Evolutionary conservation across 2,113 vertebrate genomes (phyloP).

Genomic region (Bagarius yarrelli): DNA sequence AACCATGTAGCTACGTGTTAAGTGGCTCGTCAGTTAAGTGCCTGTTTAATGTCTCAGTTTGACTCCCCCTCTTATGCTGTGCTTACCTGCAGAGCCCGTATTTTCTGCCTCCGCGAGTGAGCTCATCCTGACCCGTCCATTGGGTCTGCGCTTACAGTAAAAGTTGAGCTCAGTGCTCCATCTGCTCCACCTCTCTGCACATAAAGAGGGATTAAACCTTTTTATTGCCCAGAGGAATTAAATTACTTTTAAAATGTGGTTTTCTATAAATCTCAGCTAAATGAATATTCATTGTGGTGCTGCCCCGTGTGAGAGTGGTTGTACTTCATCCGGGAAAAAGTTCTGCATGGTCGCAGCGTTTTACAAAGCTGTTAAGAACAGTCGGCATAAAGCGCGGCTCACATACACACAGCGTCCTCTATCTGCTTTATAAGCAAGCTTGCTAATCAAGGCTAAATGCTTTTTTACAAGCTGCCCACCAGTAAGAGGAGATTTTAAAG

Average conservation of each 20-base stretch:
- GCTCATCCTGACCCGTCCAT: constrained; percentile 48
- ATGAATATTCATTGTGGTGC: constrained; percentile 58
- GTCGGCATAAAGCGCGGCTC: constrained; percentile 57
- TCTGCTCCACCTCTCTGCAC: constrained; percentile 1
- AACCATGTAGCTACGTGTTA: background rate
- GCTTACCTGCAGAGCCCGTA: constrained; percentile 15
- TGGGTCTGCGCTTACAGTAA: constrained; percentile 23
- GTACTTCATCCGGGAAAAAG: constrained; percentile 49
- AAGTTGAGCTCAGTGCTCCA: background rate
- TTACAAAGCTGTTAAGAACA: constrained; percentile 67
- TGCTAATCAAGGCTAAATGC: constrained; percentile 85
- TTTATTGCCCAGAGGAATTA: constrained; percentile 58
- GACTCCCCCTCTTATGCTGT: background rate
- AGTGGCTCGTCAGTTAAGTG: background rate
- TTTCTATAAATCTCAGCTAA: constrained; percentile 55
- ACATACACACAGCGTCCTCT: constrained; percentile 13
- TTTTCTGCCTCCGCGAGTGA: constrained; percentile 46
- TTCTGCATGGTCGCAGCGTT: constrained; percentile 44
- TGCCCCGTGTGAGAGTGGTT: constrained; percentile 17
- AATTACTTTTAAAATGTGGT: constrained; percentile 57
- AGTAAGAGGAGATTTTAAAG: constrained; percentile 75
- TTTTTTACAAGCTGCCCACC: constrained; percentile 83
- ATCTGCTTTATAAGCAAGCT: constrained; percentile 75
- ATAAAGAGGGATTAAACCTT: constrained; percentile 51
- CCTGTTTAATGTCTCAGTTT: constrained; percentile 19